Conservation (phyloP, 2,888 invertebrate species). For the Pheosia tremula region DNA sequence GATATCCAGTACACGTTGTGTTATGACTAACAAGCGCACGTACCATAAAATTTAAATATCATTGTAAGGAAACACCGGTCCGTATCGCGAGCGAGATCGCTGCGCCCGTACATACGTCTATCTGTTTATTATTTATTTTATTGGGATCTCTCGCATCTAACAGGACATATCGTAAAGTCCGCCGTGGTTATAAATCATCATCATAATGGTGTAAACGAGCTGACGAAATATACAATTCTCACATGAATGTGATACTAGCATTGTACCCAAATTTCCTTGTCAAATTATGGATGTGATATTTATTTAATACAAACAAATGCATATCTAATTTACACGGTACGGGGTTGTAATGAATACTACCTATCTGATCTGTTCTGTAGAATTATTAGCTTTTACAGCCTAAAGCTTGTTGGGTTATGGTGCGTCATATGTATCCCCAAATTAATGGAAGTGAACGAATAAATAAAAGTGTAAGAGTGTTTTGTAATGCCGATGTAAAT, state of each 20-base stretch:
- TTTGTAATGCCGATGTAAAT: too few relatives aligned
- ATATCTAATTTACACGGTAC: too few relatives aligned
- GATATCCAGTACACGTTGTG: conserved; percentile 14
- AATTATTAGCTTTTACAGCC: too few relatives aligned
- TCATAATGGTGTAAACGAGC: conserved; percentile 42
- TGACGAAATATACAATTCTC: conserved; percentile 43
- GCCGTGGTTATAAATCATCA: conserved; percentile 52
- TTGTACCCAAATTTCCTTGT: background rate
- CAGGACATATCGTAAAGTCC: conserved; percentile 57
- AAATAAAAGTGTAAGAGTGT: too few relatives aligned
- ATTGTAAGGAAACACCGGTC: conserved; percentile 48
- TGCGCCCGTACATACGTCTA: conserved; percentile 47
- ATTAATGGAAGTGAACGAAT: too few relatives aligned
- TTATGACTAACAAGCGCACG: conserved; percentile 44
- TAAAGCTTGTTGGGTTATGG: too few relatives aligned
- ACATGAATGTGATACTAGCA: conserved; percentile 15
- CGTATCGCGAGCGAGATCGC: conserved; percentile 48
- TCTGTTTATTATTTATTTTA: conserved; percentile 62
- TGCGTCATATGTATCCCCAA: too few relatives aligned
- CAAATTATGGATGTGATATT: too few relatives aligned
- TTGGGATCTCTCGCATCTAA: conserved; percentile 48
- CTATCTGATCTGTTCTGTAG: too few relatives aligned
- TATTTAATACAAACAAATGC: too few relatives aligned
- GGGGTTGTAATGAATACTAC: too few relatives aligned
- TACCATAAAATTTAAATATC: conserved; percentile 48